Conservation (phyloP, 37 sponge, comb jelly and placozoan genomes). For the Ianthella basta region DNA sequence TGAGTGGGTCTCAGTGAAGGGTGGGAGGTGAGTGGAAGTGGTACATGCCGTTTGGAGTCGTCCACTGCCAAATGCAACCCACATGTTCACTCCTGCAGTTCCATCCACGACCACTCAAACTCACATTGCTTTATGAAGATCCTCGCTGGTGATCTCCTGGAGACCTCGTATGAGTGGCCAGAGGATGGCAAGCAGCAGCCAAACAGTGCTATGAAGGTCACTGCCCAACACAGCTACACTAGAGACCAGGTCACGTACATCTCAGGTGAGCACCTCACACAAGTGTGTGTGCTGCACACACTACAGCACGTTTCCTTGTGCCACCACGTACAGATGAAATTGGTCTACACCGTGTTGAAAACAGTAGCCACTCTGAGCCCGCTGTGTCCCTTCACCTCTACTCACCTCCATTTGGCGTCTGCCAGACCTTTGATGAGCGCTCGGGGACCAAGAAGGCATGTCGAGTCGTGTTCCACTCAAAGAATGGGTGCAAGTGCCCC, state of each 20-base stretch:
- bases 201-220: slow-evolving; percentile 26
- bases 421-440: slow-evolving; percentile 79
- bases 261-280: slow-evolving; percentile 47
- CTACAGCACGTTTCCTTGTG: not conserved
- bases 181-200: not conserved
- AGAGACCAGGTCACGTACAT: slow-evolving; percentile 85
- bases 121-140: slow-evolving; percentile 96
- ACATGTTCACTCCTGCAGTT: slow-evolving; percentile 36
- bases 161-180: slow-evolving; percentile 79
- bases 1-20: too few species aligned
- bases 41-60: not conserved
- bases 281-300: too few species aligned
- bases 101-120: slow-evolving; percentile 85
- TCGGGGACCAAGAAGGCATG: slow-evolving; percentile 59
- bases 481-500: slow-evolving; percentile 15
- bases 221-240: not conserved
- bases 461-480: slow-evolving; percentile 64
- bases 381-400: slow-evolving; percentile 93
- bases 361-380: slow-evolving; percentile 79
- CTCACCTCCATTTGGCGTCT: slow-evolving; percentile 81
- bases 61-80: not conserved
- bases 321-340: slow-evolving; percentile 58
- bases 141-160: slow-evolving; percentile 68
- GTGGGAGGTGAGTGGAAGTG: not conserved
- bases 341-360: slow-evolving; percentile 92